Conservation (phyloP, 2,888 invertebrate species). For the Megaustenia siamemsis region DNA sequence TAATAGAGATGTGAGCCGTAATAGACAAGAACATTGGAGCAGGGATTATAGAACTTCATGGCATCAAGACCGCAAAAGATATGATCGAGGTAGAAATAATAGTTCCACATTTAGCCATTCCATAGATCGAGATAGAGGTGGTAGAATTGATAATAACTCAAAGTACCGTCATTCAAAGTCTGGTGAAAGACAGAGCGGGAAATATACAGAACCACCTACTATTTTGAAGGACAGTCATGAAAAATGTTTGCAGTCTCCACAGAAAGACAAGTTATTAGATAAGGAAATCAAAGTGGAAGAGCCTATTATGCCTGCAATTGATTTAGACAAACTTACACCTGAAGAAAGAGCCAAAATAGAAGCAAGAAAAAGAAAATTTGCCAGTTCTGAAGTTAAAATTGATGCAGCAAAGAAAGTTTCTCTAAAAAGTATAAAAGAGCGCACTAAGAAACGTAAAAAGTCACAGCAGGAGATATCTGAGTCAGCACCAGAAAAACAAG, state of each 20-base stretch:
- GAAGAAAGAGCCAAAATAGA: constrained; percentile 61
- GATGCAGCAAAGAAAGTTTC: constrained; percentile 64
- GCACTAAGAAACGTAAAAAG: constrained; percentile 49
- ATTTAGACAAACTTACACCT: constrained; percentile 53
- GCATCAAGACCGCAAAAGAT: constrained; percentile 16
- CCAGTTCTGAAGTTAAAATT: constrained; percentile 53
- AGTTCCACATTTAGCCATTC: not conserved
- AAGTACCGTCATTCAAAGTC: not conserved
- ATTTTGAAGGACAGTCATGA: not conserved
- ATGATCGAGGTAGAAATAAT: constrained; percentile 20
- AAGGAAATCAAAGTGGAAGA: constrained; percentile 30
- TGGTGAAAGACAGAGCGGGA: not conserved
- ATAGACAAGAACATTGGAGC: not conserved
- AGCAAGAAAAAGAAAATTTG: constrained; percentile 65
- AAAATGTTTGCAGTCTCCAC: not conserved
- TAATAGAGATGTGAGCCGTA: not conserved
- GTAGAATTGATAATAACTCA: not conserved
- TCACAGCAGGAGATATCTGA: constrained; percentile 19
- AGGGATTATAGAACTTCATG: not conserved
- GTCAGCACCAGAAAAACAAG: constrained; percentile 2
- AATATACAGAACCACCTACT: not conserved
- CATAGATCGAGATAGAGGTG: not conserved
- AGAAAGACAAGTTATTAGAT: not conserved
- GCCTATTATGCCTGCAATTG: constrained; percentile 24
- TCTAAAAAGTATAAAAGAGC: constrained; percentile 65